A percentile compares a stretch with the other conserved stretches of the same genome.
phyloP scores from a whole-genome alignment of 1,140 invertebrate species.

The Drosophila insularis region DNA sequence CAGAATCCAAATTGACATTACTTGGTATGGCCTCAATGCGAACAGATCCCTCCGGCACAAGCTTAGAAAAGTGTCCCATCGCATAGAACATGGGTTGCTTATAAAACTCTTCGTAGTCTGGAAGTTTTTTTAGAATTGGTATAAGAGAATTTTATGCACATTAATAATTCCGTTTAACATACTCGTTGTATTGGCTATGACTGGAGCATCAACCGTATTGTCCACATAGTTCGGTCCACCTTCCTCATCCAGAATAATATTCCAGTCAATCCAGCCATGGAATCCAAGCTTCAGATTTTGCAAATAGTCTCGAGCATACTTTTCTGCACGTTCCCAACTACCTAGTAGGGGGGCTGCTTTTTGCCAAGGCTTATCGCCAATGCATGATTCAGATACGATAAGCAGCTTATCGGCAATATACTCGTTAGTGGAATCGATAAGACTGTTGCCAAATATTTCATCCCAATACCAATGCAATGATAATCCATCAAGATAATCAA shows the following conservation, averaged over 20 bases:
- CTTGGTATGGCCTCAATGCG: constrained; percentile 80
- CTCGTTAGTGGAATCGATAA: constrained; percentile 85
- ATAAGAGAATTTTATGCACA: background rate
- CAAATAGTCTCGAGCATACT: constrained; percentile 83
- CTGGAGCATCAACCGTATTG: constrained; percentile 90
- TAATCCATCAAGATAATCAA: constrained; percentile 90
- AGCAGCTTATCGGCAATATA: constrained; percentile 88
- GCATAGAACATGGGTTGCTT: constrained; percentile 95
- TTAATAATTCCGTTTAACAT: background rate
- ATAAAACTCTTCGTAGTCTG: constrained; percentile 87
- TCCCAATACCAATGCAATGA: constrained; percentile 92
- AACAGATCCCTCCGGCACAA: constrained; percentile 86
- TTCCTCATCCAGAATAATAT: constrained; percentile 88
- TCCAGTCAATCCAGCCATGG: constrained; percentile 95
- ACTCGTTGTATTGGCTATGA: constrained; percentile 87
- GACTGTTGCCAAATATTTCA: constrained; percentile 82
- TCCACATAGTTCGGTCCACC: constrained; percentile 93
- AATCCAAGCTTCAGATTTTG: constrained; percentile 88
- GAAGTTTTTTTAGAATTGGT: background rate
- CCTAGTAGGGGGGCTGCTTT: constrained; percentile 84
- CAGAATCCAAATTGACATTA: constrained; percentile 65
- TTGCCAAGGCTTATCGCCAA: constrained; percentile 84
- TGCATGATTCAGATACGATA: constrained; percentile 90
- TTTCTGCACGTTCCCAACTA: constrained; percentile 88
- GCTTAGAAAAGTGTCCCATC: constrained; percentile 93